Percentiles rank a stretch among this genome's conserved stretches.
These are phyloP conservation scores for Leuctra nigra DNA, from an alignment of 2,888 invertebrate species.

Conservation along the genomic window DNA sequence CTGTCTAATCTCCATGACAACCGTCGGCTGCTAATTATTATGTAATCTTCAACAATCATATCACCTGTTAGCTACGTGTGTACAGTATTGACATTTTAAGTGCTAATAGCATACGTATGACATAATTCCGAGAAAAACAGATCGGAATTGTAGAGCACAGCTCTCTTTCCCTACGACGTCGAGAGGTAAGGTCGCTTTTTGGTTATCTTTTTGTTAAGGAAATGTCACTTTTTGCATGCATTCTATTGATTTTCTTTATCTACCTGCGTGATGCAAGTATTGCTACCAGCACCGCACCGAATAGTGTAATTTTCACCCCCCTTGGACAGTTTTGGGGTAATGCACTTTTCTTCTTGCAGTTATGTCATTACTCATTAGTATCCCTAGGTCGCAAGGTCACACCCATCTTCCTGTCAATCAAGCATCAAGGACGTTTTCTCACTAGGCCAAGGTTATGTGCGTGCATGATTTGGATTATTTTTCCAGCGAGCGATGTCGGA, in stretches of 20 bases:
- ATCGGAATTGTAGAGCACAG: not conserved
- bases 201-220: not conserved
- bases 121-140: not conserved
- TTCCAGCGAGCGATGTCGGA: too few species aligned
- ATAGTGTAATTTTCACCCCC: not conserved
- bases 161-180: not conserved
- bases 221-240: not conserved
- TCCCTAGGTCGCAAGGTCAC: not conserved
- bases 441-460: not conserved
- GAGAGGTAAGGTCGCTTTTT: not conserved
- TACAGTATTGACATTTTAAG: not conserved
- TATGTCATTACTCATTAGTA: not conserved
- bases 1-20: too few species aligned
- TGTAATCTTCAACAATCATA: not conserved
- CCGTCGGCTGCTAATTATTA: too few species aligned
- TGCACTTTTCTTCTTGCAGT: not conserved
- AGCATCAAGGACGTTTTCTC: too few species aligned
- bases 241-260: not conserved
- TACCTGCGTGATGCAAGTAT: too few species aligned
- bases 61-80: not conserved
- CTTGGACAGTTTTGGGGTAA: not conserved
- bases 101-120: not conserved
- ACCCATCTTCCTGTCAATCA: not conserved
- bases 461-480: not conserved
- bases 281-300: too few species aligned